Evolutionary conservation across 2,888 invertebrate genomes (phyloP), one percentile per base, ranked within the genome.

Genomic region (Odontomyia ornata): DNA sequence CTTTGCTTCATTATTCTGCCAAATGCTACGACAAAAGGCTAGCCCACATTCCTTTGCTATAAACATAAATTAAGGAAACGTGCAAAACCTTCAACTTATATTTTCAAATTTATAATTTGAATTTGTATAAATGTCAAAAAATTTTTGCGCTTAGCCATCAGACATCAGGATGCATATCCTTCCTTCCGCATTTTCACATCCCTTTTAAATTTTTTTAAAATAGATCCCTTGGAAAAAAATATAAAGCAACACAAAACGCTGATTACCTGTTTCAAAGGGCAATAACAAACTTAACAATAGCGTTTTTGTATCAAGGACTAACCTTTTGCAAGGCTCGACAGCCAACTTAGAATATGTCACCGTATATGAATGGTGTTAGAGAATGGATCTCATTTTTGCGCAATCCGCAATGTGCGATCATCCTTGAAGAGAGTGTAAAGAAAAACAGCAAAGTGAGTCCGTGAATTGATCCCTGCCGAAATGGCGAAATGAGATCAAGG

Each of bases 201-300:
- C 65, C 28, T 72, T 67, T 65, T n/a, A 36, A 36, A 36, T 9
- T 9, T 3, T 5, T 5, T 36, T 9, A 9, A 36, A 36, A 36
- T 5, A 36, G 5, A 36, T 5, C 36, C 36, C 36, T 36, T 23
- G 23, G n/a, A n/a, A n/a, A n/a, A 73, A 73, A 60, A 25, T 15
- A 9, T 52, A 18, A 60, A n/a, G 36, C 60, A 27, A 75, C 46
- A 73, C 57, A 76, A 76, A 76, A 60, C 60, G 60, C 57, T 75
- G 77, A 77, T 79, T 79, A 79, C 79, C 79, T 79, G 79, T 79
- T 79, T 76, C 76, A 27, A 73, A 77, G 65, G 77, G 72, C 75
- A 77, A 78, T 75, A 78, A 77, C 71, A 72, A 69, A 60, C 47
- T 57, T 23, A 76, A 77, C 72, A 76, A 77, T 46, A 75, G 57